These are phyloP conservation scores for Aporophyla lueneburgensis DNA, from an alignment of 2,888 invertebrate species.

Conservation along the genomic window DNA sequence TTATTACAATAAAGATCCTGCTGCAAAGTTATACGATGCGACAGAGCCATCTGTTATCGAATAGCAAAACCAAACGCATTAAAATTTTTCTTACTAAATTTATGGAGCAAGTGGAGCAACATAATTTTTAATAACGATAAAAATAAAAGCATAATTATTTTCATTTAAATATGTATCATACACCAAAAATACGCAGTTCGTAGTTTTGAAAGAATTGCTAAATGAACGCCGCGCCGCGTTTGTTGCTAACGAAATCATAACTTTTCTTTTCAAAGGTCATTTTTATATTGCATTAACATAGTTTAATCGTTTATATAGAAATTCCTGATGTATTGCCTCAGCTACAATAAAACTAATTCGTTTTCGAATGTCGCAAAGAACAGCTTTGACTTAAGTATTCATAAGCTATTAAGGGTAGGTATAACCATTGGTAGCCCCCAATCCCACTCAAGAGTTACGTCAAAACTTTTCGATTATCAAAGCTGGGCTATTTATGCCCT, in stretches of 20 bases:
- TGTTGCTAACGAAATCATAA: slow-evolving; percentile 20
- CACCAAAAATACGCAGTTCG: not conserved
- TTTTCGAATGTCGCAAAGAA: not conserved
- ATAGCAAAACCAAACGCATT: slow-evolving; percentile 66
- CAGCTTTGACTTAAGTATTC: not conserved
- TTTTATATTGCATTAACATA: slow-evolving; percentile 16
- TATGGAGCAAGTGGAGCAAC: not conserved
- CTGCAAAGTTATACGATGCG: too few species aligned
- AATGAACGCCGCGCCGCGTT: not conserved
- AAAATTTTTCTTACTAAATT: not conserved
- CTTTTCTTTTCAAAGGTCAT: slow-evolving; percentile 46
- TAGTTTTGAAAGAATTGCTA: slow-evolving; percentile 31
- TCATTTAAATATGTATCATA: not conserved
- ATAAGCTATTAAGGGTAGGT: not conserved
- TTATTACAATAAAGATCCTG: not conserved
- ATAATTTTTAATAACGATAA: too few species aligned
- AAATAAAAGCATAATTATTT: not conserved
- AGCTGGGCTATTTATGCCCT: slow-evolving; percentile 10
- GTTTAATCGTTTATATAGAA: not conserved
- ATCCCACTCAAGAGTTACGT: not conserved
- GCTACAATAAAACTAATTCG: not conserved
- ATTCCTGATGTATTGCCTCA: slow-evolving; percentile 15
- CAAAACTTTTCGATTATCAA: slow-evolving; percentile 9
- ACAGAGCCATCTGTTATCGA: slow-evolving; percentile 75
- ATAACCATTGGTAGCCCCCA: not conserved